Conservation (phyloP, 2,797 vertebrate genomes). For the Apogon talboti region DNA sequence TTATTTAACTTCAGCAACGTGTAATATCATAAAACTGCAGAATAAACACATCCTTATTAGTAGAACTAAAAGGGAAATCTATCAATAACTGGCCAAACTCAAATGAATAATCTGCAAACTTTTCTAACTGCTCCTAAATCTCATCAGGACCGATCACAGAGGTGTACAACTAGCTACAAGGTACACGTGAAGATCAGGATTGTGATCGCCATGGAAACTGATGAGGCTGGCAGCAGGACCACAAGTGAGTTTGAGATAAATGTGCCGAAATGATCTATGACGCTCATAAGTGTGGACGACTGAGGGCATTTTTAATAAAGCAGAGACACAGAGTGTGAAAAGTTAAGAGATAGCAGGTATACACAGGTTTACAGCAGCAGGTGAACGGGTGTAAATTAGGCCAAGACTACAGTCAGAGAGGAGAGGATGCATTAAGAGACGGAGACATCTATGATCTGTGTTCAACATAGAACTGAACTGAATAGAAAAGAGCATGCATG, state of each 20-base stretch:
- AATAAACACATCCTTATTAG: no score
- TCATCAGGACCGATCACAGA: conserved; percentile 19
- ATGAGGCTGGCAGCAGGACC: conserved; percentile 9
- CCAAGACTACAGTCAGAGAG: neutral
- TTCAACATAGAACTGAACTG: neutral
- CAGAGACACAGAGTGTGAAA: neutral
- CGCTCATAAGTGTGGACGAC: neutral
- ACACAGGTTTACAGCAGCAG: neutral
- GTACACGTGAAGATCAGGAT: conserved; percentile 12
- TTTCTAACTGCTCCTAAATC: conserved; percentile 16
- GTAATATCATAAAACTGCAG: no score
- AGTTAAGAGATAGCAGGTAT: neutral
- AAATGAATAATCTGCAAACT: neutral
- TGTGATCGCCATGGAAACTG: conserved; percentile 38
- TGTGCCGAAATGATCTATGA: neutral
- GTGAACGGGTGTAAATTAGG: conserved; percentile 5
- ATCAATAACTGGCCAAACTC: neutral
- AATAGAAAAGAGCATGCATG: neutral
- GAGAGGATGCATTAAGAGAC: conserved; percentile 19
- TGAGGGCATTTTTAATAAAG: conserved; percentile 12
- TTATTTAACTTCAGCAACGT: no score
- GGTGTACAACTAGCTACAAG: neutral
- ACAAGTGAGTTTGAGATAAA: conserved; percentile 11
- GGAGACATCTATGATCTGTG: neutral
- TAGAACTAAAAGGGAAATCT: neutral